These are phyloP conservation scores for Apeira syringaria DNA, from an alignment of 2,888 invertebrate species.

Conservation along the genomic window DNA sequence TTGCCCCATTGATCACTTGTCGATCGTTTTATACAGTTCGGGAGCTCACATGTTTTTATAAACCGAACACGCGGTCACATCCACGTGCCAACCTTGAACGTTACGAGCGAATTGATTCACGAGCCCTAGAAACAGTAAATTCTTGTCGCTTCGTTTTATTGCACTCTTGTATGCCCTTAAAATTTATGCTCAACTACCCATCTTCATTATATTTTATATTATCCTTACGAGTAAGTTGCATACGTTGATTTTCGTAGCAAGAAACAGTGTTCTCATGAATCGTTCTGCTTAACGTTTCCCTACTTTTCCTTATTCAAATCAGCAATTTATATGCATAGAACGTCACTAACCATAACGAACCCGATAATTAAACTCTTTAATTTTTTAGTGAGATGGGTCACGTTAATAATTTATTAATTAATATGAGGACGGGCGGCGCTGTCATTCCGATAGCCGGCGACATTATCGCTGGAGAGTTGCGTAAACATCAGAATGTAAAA, in stretches of 20 bases:
- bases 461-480: conserved; percentile 77
- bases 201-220: conserved; percentile 26
- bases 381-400: conserved; percentile 72
- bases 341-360: conserved; percentile 61
- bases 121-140: conserved; percentile 52
- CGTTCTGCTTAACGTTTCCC: conserved; percentile 43
- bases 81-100: conserved; percentile 38
- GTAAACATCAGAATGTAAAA: conserved; percentile 81
- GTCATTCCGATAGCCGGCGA: conserved; percentile 67
- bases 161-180: conserved; percentile 41
- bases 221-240: neutral
- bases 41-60: conserved; percentile 17
- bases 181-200: conserved; percentile 22
- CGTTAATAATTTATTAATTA: conserved; percentile 77
- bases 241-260: neutral
- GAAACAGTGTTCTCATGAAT: conserved; percentile 11
- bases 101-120: conserved; percentile 60
- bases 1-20: conserved; percentile 26
- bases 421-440: conserved; percentile 63
- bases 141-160: conserved; percentile 50
- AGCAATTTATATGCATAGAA: conserved; percentile 73
- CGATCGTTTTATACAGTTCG: conserved; percentile 14
- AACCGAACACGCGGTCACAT: conserved; percentile 21
- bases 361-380: conserved; percentile 74
- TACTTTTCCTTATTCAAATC: conserved; percentile 62